These are phyloP conservation scores for Teleiodes luculella DNA, from an alignment of 2,888 invertebrate genomes.

Conservation along the genomic window DNA sequence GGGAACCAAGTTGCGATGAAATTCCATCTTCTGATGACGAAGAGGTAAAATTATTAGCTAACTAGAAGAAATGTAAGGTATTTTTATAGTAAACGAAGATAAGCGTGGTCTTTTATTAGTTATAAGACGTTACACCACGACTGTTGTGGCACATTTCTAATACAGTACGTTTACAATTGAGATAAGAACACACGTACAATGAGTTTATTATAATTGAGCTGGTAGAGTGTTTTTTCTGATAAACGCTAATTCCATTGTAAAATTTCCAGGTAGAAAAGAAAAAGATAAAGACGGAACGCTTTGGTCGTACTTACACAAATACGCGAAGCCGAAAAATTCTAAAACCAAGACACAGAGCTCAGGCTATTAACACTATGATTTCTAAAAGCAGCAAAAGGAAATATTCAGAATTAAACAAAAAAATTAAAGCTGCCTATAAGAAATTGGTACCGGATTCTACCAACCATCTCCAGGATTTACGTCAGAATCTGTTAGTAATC, in stretches of 20 bases:
- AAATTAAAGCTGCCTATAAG: constrained; percentile 23
- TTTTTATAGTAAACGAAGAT: no score
- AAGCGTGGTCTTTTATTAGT: no score
- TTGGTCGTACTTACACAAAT: constrained; percentile 41
- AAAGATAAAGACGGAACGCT: constrained; percentile 37
- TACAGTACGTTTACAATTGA: no score
- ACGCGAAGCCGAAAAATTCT: constrained; percentile 40
- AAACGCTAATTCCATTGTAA: no score
- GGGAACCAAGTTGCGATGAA: constrained; percentile 58
- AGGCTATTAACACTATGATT: constrained; percentile 32
- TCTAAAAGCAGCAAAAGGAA: constrained; percentile 35
- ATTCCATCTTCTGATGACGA: constrained; percentile 40
- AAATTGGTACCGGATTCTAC: constrained; percentile 48
- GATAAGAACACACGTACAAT: no score
- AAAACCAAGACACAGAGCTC: constrained; percentile 46
- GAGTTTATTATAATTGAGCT: no score
- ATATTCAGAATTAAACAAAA: no score
- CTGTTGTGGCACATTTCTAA: no score
- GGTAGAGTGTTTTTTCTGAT: no score
- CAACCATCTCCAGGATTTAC: constrained; percentile 33
- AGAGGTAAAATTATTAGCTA: constrained; percentile 29
- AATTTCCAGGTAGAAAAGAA: constrained; percentile 34
- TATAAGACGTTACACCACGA: no score
- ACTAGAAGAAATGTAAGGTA: no score
- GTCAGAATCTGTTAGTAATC: no score